Base-by-base conservation (phyloP, 2,888 invertebrate genomes). In the Podabrus alpinus region DNA sequence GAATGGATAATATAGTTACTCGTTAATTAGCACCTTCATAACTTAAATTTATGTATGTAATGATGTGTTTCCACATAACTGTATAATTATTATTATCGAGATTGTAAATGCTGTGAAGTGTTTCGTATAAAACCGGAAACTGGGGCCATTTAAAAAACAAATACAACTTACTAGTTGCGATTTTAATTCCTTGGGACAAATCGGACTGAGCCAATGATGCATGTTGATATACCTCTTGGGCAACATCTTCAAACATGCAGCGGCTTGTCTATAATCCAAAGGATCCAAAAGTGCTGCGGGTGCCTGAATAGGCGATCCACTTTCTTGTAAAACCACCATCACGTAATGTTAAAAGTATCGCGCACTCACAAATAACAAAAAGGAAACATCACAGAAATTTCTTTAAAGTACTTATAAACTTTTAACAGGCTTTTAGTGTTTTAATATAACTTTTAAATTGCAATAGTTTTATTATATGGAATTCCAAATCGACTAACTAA, bases 161-260 rank as follows among this genome's bases (percentile, higher is more conserved):
- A 15, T 19, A 62, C 24, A 75, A 89, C 90, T 90, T 92, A 94
- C 93, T 88, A 93, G 91, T 92, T 93, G 93, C 86, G 93, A 90
- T 89, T 93, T 94, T 85, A 93, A 90, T 89, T 95, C 94, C 90
- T 95, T 95, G 86, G 91, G 88, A 89, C 88, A 92, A 80, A 94
- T 92, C 81, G 96, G 96, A 85, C 95, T 94, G 86, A 96, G 90
- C 95, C 95, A 95, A 88, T 95, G 95, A 88, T 96, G 96, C 87
- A 96, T 91, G 90, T 94, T 95, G 87, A 96, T 94, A 88, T 94
- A 96, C 85, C 96, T 91, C 90, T 96, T 96, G 85, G 95, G 95
- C 88, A 96, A 91, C 91, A 96, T 93, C 92, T 96, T 96, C 87
- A 95, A 90, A 83, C 95, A 94, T 84, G 94, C 93, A 83, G 94